These are phyloP conservation scores for Phragmatobia fuliginosa DNA, from an alignment of 2,888 invertebrate species.

Conservation along the genomic window DNA sequence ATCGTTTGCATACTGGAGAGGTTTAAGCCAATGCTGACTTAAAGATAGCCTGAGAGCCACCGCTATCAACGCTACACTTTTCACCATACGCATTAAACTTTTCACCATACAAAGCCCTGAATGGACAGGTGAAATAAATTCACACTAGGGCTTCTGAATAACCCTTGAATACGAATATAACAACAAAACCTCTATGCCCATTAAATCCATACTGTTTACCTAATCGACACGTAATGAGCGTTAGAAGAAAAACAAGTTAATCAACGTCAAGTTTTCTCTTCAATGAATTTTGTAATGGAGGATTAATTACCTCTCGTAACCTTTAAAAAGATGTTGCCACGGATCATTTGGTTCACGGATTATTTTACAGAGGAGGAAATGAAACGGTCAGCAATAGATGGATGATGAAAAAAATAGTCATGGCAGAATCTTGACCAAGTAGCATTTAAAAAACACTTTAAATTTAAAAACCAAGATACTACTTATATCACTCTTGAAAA, in stretches of 20 bases:
- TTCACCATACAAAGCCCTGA: too few relatives aligned
- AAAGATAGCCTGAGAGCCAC: too few relatives aligned
- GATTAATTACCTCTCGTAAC: not conserved
- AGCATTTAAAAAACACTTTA: not conserved
- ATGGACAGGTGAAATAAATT: too few relatives aligned
- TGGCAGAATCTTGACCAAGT: not conserved
- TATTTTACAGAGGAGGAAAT: not conserved
- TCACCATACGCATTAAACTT: too few relatives aligned
- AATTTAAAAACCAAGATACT: not conserved
- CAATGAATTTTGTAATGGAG: not conserved
- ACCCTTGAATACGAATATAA: not conserved
- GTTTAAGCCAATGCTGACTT: not conserved
- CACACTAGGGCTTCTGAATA: not conserved
- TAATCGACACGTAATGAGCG: constrained; percentile 1
- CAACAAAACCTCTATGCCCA: not conserved
- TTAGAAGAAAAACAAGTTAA: constrained; percentile 3
- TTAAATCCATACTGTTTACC: constrained; percentile 6
- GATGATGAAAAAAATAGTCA: not conserved
- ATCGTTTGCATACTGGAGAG: not conserved
- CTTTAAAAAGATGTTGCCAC: not conserved
- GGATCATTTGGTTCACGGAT: not conserved
- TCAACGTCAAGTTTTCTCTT: not conserved
- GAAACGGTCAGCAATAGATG: not conserved
- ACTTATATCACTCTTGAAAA: not conserved
- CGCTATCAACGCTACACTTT: too few relatives aligned